Evolutionary conservation across 2,113 vertebrate species (phyloP).

Genomic region (Cervus canadensis): DNA sequence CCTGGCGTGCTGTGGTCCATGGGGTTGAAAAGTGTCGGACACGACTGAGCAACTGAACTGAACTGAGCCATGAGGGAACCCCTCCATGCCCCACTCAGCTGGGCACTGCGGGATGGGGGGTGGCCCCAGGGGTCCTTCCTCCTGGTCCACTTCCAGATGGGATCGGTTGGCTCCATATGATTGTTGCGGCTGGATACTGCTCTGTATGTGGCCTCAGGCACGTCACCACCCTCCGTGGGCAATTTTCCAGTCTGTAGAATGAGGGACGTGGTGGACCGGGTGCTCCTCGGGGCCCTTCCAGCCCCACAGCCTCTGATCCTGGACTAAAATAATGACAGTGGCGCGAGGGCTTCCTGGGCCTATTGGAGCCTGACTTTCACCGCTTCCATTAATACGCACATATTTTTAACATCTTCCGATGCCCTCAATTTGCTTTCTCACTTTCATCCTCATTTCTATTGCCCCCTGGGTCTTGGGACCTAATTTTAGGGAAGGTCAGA

Average conservation of each 20-base stretch:
- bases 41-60: not conserved
- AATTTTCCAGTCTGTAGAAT: not conserved
- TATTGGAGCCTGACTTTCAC: not conserved
- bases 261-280: rapidly evolving
- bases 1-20: not conserved
- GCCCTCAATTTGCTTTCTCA: conserved; percentile 68
- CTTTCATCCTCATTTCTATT: conserved; percentile 65
- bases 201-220: not conserved
- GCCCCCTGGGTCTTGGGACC: conserved; percentile 68
- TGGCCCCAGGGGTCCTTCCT: not conserved
- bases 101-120: rapidly evolving
- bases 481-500: conserved; percentile 56
- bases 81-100: rapidly evolving
- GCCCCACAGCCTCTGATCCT: rapidly evolving
- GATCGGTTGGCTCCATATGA: rapidly evolving
- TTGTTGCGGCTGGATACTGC: rapidly evolving
- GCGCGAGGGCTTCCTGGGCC: rapidly evolving
- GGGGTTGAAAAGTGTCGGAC: not conserved
- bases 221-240: rapidly evolving
- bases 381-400: not conserved
- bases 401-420: conserved; percentile 58
- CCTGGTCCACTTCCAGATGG: not conserved
- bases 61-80: not conserved
- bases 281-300: rapidly evolving
- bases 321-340: rapidly evolving